Conservation (phyloP, 2,113 vertebrate species). For the Indicator indicator region DNA sequence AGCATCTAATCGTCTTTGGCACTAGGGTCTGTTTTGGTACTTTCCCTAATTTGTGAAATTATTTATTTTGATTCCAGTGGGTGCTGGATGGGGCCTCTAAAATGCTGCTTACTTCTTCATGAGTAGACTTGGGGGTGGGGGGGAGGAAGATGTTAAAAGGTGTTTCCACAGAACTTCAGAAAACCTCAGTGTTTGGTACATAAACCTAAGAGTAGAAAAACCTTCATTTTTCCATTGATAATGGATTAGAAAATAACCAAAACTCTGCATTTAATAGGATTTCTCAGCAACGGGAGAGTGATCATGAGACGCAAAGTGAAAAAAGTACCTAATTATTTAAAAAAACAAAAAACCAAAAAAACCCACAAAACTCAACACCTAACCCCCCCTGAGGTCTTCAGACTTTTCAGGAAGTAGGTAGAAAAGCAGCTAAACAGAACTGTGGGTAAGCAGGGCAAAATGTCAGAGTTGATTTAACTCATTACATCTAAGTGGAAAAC, state of each 20-base stretch:
- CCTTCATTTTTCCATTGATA: not conserved
- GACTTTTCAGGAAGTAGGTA: constrained; percentile 53
- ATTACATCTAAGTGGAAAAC: constrained; percentile 81
- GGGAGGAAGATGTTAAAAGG: not conserved
- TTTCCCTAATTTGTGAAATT: not conserved
- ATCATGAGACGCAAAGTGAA: not conserved
- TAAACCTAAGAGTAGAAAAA: not conserved
- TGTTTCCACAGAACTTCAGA: not conserved
- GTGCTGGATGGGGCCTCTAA: not conserved
- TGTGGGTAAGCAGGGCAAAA: constrained; percentile 66
- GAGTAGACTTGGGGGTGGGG: not conserved
- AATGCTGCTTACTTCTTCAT: not conserved
- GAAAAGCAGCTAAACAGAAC: constrained; percentile 57
- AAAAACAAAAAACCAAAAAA: not conserved
- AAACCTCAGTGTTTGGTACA: not conserved
- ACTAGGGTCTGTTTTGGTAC: not conserved
- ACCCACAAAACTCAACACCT: too few relatives aligned
- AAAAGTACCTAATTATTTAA: not conserved
- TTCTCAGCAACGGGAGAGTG: not conserved
- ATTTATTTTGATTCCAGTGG: not conserved
- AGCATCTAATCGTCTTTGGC: not conserved
- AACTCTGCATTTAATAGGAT: not conserved
- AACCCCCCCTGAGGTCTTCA: not conserved
- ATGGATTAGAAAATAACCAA: not conserved
- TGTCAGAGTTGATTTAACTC: constrained; percentile 75